Evolutionary conservation across 2,797 vertebrate genomes (phyloP), one percentile per base, ranked within the genome.

Genomic region (Enteromius trimaculatus): DNA sequence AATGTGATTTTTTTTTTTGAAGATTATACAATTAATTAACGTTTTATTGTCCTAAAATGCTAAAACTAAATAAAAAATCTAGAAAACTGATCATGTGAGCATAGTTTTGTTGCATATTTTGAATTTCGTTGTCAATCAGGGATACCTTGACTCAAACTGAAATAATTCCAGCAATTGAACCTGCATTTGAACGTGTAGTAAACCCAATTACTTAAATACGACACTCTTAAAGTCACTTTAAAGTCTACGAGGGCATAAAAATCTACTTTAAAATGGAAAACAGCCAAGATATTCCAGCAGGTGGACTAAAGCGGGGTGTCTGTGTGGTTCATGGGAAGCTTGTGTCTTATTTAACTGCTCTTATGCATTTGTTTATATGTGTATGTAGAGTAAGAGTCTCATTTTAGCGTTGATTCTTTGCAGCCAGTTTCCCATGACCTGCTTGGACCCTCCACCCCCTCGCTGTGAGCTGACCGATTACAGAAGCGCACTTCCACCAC

Each of bases 361-460:
- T 42, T 79, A 81, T 62, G 80, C 47, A 86, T 76, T 71, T 66
- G 81, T 64, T 85, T 62, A 70, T 53, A 58, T 34, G 53, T 49
- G 34, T 71, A 75, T 44, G 49, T 68, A 29, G 26, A 31, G 23
- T 42, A 11, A 6, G 29, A 42, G 82, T 65, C n/a, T 31, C 31
- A 58, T 37, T 82, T 14, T 29, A 49, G 37, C 5, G 17, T 42
- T 69, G 51, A 64, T 78, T 81, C 62, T 82, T 62, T 83, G 17
- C 62, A 82, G 81, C 78, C 77, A 82, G 51, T 88, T 90, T 90
- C 89, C 86, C 89, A 90, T 86, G 89, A 88, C 88, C 88, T 85
- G 29, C 34, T 19, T 78, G 72, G 66, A 81, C 85, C 68, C 65
- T 75, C 66, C 76, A 81, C 81, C 86, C 86, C 72, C 86, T 81